Evolutionary conservation across 1,140 invertebrate genomes (phyloP).

Genomic region (Bombus waltoni): DNA sequence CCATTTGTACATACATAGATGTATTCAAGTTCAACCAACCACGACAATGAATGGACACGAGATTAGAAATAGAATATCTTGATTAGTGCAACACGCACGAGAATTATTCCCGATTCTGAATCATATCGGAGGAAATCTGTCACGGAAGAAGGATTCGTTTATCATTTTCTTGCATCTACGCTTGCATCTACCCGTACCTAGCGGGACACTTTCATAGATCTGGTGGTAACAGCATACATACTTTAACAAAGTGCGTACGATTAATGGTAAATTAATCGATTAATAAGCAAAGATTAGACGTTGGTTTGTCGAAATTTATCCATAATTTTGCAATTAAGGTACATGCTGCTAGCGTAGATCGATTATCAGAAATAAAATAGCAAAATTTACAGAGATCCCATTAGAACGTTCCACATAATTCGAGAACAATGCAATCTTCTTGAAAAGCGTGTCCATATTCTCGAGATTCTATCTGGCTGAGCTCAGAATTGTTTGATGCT

Average conservation of each 20-base stretch:
- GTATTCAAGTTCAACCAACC: conserved; percentile 14
- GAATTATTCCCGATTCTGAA: background rate
- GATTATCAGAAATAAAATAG: background rate
- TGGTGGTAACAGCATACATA: background rate
- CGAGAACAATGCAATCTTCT: background rate
- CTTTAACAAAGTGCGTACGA: no score
- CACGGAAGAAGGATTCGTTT: background rate
- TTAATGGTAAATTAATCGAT: no score
- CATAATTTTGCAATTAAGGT: no score
- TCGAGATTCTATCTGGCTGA: conserved; percentile 13
- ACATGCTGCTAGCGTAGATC: background rate
- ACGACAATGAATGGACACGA: conserved; percentile 5
- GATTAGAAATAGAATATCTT: background rate
- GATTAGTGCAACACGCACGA: background rate
- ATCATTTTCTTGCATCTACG: background rate
- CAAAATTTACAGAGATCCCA: background rate
- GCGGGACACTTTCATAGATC: background rate
- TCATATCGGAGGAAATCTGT: background rate
- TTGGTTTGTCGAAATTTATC: no score
- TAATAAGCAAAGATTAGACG: no score
- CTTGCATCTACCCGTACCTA: background rate
- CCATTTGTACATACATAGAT: background rate
- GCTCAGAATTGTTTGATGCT: background rate
- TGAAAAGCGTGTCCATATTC: background rate
- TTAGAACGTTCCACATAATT: no score